Conservation (phyloP, 1,140 invertebrate genomes). For the Zaprionus camerounensis region DNA sequence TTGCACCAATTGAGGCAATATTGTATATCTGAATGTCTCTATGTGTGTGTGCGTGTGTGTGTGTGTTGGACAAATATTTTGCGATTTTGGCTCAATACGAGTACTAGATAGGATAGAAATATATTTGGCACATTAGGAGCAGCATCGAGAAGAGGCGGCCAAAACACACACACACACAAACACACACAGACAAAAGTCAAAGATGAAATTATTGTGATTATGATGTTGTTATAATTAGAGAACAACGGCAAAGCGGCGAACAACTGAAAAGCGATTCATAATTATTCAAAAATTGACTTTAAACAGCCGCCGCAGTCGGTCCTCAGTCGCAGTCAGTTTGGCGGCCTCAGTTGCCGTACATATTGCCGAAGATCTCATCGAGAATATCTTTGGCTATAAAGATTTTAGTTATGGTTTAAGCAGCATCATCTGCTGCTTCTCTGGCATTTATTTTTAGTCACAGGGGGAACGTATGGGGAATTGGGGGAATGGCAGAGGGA, state of each 20-base stretch:
- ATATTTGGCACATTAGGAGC: conserved; percentile 79
- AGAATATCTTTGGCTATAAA: conserved; percentile 65
- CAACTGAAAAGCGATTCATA: conserved; percentile 80
- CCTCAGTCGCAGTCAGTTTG: conserved; percentile 8
- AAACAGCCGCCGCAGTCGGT: conserved; percentile 61
- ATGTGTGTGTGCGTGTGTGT: conserved; percentile 2
- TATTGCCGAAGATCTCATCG: conserved; percentile 45
- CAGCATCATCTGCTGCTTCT: conserved; percentile 33
- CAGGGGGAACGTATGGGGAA: not conserved
- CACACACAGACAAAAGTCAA: conserved; percentile 21
- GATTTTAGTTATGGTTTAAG: conserved; percentile 79
- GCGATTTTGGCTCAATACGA: conserved; percentile 48
- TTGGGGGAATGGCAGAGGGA: not conserved
- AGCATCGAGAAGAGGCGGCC: conserved; percentile 51
- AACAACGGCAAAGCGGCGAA: conserved; percentile 53
- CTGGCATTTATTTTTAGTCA: conserved; percentile 66
- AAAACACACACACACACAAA: conserved; percentile 20
- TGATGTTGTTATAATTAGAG: conserved; percentile 83
- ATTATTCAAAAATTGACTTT: conserved; percentile 82
- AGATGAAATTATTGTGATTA: conserved; percentile 77
- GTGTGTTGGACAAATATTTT: conserved; percentile 53
- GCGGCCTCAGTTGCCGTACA: conserved; percentile 24
- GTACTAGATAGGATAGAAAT: conserved; percentile 73
- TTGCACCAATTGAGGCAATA: conserved; percentile 46
- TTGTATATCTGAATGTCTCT: conserved; percentile 5